Base-by-base conservation (phyloP, 2,113 vertebrate species). In the Apaloderma vittatum region DNA sequence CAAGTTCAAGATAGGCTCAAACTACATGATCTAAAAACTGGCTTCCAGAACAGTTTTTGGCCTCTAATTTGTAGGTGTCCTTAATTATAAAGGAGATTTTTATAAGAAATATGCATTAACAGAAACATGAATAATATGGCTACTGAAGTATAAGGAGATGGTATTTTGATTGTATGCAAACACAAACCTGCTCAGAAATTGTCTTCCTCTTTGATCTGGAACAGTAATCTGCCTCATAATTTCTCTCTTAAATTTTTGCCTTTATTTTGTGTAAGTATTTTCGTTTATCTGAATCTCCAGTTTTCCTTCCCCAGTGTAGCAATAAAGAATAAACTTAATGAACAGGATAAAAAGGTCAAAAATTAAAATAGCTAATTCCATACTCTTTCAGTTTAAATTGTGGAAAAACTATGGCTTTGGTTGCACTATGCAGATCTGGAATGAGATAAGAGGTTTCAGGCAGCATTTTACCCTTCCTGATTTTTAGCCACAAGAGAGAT, bases 81-180 rank as follows among this genome's bases (percentile, higher is more conserved):
- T 30, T 81, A 65, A 4, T 45, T 45, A 12, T 45, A 73, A 92
- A 48, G 21, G 3, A 78, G 10, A 26, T 37, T 70, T 72, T 78
- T 3, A 0, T 51, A 72, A 61, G 20, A 59, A 74, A 73, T 45
- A 1, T 0, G 1, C 37, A 36, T 43, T 43, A 73, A 43, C 15
- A 73, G 76, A 68, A 61, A 65, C 66, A 30, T 6, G 3, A 49
- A 23, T 70, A 78, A 66, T 57, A 32, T 67, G 24, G 71, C 3
- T 61, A 37, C 20, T 52, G 18, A 67, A 49, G 20, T 63, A 5
- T 49, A 32, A 75, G 20, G 58, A 66, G n/a, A 49, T 29, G 8
- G 12, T 40, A 30, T 46, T 75, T n/a, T 76, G 46, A 57, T 16
- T 7, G 5, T 58, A 27, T 82, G 67, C 4, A 45, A 90, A 70